Evolutionary conservation across 2,888 invertebrate genomes (phyloP).

Genomic region (Rotaria macrura): DNA sequence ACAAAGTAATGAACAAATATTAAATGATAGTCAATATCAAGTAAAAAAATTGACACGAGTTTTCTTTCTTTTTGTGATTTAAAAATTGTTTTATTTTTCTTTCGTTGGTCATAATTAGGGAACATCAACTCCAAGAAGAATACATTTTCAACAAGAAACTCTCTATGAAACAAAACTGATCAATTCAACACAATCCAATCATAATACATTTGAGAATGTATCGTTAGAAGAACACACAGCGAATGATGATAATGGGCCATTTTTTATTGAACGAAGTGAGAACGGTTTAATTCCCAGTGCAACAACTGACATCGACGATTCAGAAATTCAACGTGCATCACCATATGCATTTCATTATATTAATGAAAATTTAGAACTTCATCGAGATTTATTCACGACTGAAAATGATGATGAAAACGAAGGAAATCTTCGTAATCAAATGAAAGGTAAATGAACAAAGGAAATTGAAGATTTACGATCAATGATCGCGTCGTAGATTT

Average conservation of each 20-base stretch:
- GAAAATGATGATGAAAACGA: not conserved
- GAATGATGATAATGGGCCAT: not conserved
- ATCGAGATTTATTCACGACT: not conserved
- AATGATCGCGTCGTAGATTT: too few relatives aligned
- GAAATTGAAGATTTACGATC: too few relatives aligned
- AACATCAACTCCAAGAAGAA: not conserved
- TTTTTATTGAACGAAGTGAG: not conserved
- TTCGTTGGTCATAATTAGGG: not conserved
- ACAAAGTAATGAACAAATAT: not conserved
- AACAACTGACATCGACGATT: not conserved
- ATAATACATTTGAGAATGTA: not conserved
- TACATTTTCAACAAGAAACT: not conserved
- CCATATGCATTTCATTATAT: slow-evolving; percentile 20
- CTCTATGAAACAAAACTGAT: not conserved
- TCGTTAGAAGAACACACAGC: not conserved
- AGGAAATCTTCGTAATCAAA: not conserved
- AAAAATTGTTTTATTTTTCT: not conserved
- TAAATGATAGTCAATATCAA: not conserved
- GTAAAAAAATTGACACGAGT: not conserved
- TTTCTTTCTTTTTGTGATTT: not conserved
- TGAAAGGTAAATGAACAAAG: not conserved
- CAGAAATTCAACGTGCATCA: not conserved
- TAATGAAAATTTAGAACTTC: slow-evolving; percentile 11
- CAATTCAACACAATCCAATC: not conserved
- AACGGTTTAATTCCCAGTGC: not conserved